A percentile compares a stretch with the other conserved stretches of the same genome.
Conservation (phyloP, 2,888 invertebrate genomes). For the Morinoia aosen region DNA sequence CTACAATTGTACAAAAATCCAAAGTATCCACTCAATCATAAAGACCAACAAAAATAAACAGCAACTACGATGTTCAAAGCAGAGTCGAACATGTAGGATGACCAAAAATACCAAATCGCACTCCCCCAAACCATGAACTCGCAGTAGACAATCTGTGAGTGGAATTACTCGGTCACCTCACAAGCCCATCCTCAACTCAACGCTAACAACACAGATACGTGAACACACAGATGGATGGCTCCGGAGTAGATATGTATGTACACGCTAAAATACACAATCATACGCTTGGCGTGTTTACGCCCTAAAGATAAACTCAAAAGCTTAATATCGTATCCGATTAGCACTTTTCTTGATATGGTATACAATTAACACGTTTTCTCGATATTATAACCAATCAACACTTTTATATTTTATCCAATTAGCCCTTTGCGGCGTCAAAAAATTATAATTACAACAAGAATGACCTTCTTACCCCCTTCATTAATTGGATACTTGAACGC, state of each 20-base stretch:
- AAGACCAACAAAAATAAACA: not conserved
- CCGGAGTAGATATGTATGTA: slow-evolving; percentile 1
- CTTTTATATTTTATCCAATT: not conserved
- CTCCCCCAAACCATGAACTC: not conserved
- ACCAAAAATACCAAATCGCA: not conserved
- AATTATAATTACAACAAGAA: not conserved
- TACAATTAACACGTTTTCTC: too few species aligned
- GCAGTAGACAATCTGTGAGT: not conserved
- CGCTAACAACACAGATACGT: not conserved
- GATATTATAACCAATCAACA: not conserved
- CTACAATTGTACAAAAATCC: not conserved
- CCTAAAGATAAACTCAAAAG: not conserved
- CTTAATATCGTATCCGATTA: not conserved
- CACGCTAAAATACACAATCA: not conserved
- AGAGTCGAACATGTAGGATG: too few species aligned
- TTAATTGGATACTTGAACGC: too few species aligned
- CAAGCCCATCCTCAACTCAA: not conserved
- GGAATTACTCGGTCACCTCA: not conserved
- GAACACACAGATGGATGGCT: slow-evolving; percentile 10
- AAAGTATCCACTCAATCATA: not conserved
- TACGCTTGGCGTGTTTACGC: not conserved
- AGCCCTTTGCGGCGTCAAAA: not conserved
- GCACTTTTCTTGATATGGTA: not conserved
- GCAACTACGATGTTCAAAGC: not conserved
- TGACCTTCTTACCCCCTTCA: too few species aligned